Evolutionary conservation across 2,113 vertebrate species (phyloP).

Genomic region (Centropus unirufus): DNA sequence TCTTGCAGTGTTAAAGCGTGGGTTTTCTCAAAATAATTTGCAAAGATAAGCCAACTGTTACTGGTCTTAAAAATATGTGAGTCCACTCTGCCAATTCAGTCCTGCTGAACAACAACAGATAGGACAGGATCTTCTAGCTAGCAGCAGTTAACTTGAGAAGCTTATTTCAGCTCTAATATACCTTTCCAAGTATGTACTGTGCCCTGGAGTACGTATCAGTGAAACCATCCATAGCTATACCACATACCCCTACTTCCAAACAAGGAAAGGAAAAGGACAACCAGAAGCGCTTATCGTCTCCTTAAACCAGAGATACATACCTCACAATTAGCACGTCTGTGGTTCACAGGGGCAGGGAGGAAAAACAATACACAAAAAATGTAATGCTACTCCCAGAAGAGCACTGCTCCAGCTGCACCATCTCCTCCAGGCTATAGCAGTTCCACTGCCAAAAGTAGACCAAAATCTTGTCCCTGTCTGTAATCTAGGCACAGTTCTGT

Average conservation of each 20-base stretch:
- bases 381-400: background rate
- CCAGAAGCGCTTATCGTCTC: background rate
- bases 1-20: background rate
- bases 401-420: background rate
- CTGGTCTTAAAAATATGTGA: background rate
- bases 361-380: background rate
- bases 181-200: accelerated
- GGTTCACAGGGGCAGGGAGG: background rate
- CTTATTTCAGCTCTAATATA: background rate
- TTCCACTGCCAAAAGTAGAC: background rate
- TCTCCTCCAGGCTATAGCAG: background rate
- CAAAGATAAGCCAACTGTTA: background rate
- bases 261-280: background rate
- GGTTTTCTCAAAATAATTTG: background rate
- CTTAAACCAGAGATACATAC: background rate
- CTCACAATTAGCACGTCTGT: background rate
- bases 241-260: background rate
- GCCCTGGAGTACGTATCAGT: background rate
- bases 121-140: background rate
- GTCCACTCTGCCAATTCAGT: background rate
- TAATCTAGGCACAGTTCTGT: background rate
- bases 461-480: background rate
- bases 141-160: background rate
- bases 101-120: background rate
- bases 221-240: background rate